A percentile compares a stretch with the other conserved stretches of the same genome.
These are phyloP conservation scores for Tangara arthus DNA, from an alignment of 2,797 vertebrate species.

Conservation along the genomic window DNA sequence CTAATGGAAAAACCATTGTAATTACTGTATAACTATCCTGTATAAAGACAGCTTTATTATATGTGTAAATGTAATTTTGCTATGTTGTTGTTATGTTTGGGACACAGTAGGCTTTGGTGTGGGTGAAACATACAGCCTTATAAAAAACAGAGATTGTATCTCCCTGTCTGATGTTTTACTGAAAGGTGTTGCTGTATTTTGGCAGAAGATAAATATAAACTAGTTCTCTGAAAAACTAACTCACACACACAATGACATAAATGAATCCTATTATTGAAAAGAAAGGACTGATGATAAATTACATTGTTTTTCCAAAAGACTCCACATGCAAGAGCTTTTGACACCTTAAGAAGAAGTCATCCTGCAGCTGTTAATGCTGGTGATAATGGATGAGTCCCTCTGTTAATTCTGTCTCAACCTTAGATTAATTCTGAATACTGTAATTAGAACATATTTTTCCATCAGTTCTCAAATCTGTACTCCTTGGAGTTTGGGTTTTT, in stretches of 20 bases:
- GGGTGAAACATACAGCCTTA: slow-evolving; percentile 31
- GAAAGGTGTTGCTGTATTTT: slow-evolving; percentile 33
- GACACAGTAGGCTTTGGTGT: slow-evolving; percentile 20
- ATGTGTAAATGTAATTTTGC: slow-evolving; percentile 55
- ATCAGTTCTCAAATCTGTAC: neutral
- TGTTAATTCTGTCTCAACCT: neutral
- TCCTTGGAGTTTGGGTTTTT: neutral
- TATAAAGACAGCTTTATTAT: slow-evolving; percentile 50
- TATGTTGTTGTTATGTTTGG: slow-evolving; percentile 24
- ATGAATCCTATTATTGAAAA: slow-evolving; percentile 1
- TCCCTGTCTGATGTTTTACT: slow-evolving; percentile 17
- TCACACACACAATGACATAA: neutral
- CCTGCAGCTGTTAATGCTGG: neutral
- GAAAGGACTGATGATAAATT: slow-evolving; percentile 28
- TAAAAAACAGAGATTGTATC: slow-evolving; percentile 41
- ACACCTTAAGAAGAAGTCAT: neutral
- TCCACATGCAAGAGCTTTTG: neutral
- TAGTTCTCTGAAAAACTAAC: neutral
- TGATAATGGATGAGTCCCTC: neutral
- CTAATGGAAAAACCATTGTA: slow-evolving; percentile 29
- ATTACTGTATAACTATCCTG: slow-evolving; percentile 41
- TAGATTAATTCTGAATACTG: slow-evolving; percentile 8
- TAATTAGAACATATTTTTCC: slow-evolving; percentile 24
- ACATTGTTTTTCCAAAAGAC: neutral
- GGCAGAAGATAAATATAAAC: slow-evolving; percentile 11